These are phyloP conservation scores for Australoheros facetus DNA, from an alignment of 2,797 vertebrate genomes.

Conservation along the genomic window DNA sequence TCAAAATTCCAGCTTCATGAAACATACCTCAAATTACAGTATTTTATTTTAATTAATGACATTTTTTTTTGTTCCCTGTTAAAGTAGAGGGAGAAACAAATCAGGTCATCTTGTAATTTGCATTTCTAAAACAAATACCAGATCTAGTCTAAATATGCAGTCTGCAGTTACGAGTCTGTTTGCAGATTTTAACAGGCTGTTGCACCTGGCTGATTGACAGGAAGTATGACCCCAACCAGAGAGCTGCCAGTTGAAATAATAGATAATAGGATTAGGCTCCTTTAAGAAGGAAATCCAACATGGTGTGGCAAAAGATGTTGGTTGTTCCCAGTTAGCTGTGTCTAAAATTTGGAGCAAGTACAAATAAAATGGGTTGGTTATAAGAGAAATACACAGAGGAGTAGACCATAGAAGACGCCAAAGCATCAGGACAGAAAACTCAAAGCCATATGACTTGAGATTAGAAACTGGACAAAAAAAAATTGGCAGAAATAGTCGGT, in stretches of 20 bases:
- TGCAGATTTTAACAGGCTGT: too few species aligned
- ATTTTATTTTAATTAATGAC: background rate
- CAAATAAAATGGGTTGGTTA: background rate
- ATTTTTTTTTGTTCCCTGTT: rapidly evolving
- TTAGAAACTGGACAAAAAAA: background rate
- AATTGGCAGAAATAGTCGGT: background rate
- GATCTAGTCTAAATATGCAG: background rate
- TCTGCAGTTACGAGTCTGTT: too few species aligned
- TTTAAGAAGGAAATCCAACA: too few species aligned
- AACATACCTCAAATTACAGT: background rate
- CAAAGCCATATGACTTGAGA: background rate
- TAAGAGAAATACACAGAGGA: background rate
- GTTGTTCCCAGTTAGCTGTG: too few species aligned
- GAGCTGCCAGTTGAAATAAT: too few species aligned
- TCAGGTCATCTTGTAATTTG: background rate
- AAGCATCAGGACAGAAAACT: background rate
- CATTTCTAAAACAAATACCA: background rate
- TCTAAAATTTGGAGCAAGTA: background rate
- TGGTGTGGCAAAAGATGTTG: too few species aligned
- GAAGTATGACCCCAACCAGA: too few species aligned
- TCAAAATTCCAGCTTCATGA: background rate
- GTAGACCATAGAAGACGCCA: background rate
- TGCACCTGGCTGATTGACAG: too few species aligned
- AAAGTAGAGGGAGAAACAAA: background rate
- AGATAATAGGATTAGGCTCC: too few species aligned